These are phyloP conservation scores for Phalloptychus januarius DNA, from an alignment of 2,797 vertebrate genomes.

Conservation along the genomic window DNA sequence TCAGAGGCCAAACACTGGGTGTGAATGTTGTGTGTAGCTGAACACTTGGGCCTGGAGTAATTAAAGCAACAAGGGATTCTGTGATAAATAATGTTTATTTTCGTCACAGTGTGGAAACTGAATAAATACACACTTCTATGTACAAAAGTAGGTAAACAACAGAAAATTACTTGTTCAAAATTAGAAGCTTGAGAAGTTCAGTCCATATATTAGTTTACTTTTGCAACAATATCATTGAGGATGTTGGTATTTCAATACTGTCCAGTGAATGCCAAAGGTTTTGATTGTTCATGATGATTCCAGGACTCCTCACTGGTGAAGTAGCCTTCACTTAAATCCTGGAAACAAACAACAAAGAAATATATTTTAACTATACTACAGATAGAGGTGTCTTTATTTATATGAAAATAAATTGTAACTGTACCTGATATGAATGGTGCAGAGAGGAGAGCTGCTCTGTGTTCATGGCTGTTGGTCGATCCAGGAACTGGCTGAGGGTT, in stretches of 20 bases:
- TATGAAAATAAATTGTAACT: conserved; percentile 9
- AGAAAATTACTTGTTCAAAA: conserved; percentile 51
- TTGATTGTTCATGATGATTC: conserved; percentile 53
- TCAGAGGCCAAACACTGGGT: conserved; percentile 13
- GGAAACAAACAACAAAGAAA: conserved; percentile 25
- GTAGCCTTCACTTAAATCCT: conserved; percentile 59
- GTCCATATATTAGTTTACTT: conserved; percentile 39
- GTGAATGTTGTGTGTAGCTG: not conserved
- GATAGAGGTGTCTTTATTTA: not conserved
- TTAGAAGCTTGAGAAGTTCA: conserved; percentile 40
- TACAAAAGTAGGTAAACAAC: conserved; percentile 40
- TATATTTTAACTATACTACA: conserved; percentile 2
- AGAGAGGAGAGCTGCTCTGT: conserved; percentile 11
- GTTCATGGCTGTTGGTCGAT: conserved; percentile 29
- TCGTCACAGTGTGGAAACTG: conserved; percentile 31
- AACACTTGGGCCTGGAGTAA: not conserved
- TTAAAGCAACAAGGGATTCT: not conserved
- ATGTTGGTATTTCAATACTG: conserved; percentile 43
- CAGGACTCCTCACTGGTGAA: conserved; percentile 59
- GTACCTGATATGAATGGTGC: conserved; percentile 69
- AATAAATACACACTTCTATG: conserved; percentile 69
- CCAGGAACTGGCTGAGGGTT: conserved; percentile 49
- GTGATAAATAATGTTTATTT: conserved; percentile 70
- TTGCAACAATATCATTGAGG: conserved; percentile 55
- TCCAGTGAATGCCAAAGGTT: conserved; percentile 51